Conservation (phyloP, 2,888 invertebrate species). For the Polyploca ridens region DNA sequence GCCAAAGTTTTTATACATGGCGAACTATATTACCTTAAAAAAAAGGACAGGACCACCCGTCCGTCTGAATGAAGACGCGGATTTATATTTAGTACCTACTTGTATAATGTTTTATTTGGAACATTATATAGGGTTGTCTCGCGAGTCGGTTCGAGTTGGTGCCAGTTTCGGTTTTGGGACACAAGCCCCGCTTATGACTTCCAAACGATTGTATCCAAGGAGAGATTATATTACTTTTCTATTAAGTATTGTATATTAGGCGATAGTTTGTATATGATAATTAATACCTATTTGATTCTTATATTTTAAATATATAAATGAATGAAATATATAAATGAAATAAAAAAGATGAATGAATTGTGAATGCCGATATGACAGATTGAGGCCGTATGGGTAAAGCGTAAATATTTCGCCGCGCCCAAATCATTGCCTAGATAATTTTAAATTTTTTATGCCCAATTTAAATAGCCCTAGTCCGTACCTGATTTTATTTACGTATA, state of each 20-base stretch:
- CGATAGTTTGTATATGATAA: too few species aligned
- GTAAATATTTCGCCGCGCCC: too few species aligned
- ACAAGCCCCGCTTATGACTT: neutral
- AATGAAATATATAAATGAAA: too few species aligned
- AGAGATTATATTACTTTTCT: too few species aligned
- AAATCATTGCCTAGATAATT: too few species aligned
- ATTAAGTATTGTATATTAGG: neutral
- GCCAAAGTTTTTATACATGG: neutral
- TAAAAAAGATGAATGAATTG: too few species aligned
- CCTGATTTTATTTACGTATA: constrained; percentile 16
- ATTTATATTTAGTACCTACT: constrained; percentile 34
- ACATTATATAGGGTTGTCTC: constrained; percentile 36
- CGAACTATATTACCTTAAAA: neutral
- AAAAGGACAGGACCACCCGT: constrained; percentile 27
- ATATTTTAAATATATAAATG: too few species aligned
- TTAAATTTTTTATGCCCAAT: neutral
- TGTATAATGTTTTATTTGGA: constrained; percentile 18
- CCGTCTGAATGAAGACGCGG: constrained; percentile 31
- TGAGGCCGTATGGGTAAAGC: too few species aligned
- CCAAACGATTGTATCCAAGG: neutral
- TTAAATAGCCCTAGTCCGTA: neutral
- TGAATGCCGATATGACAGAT: too few species aligned
- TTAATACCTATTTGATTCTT: too few species aligned
- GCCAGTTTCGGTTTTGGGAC: constrained; percentile 33
- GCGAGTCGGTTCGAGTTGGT: constrained; percentile 45